phyloP scores from a whole-genome alignment of 2,888 invertebrate species.

The Leptogaster cylindrica region DNA sequence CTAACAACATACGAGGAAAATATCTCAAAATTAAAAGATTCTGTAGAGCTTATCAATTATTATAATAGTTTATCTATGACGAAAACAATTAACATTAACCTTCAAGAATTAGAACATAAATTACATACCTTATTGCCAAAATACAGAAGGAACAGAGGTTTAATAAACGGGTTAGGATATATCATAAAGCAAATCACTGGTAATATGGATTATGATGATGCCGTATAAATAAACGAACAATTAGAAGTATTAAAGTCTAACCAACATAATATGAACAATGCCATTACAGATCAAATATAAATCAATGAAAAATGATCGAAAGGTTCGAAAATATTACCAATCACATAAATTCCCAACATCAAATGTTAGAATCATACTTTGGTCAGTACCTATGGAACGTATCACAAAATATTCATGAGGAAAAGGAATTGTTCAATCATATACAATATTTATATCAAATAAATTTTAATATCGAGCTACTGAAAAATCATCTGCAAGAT shows the following conservation, averaged over 20 bases:
- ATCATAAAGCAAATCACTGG: slow-evolving; percentile 43
- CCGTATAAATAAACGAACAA: slow-evolving; percentile 26
- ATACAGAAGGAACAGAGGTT: slow-evolving; percentile 38
- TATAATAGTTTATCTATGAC: neutral
- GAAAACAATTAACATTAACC: slow-evolving; percentile 8
- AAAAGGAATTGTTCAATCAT: slow-evolving; percentile 21
- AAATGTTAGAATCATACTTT: slow-evolving; percentile 29
- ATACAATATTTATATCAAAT: slow-evolving; percentile 30
- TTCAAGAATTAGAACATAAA: slow-evolving; percentile 16
- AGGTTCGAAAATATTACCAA: slow-evolving; percentile 40
- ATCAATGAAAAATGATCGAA: slow-evolving; percentile 36
- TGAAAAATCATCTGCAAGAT: slow-evolving; percentile 31
- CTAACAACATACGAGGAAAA: slow-evolving; percentile 23
- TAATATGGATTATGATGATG: slow-evolving; percentile 40
- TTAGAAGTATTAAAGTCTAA: slow-evolving; percentile 22
- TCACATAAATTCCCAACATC: slow-evolving; percentile 43
- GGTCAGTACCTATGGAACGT: slow-evolving; percentile 15
- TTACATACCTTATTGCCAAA: slow-evolving; percentile 6
- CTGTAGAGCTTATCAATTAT: neutral
- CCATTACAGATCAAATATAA: neutral
- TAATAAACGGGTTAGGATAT: slow-evolving; percentile 22
- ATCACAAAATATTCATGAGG: slow-evolving; percentile 16
- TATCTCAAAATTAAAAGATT: slow-evolving; percentile 15
- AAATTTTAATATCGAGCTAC: slow-evolving; percentile 36
- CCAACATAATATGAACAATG: slow-evolving; percentile 19